Evolutionary conservation across 2,797 vertebrate genomes (phyloP).

Genomic region (Gambelia wislizenii): DNA sequence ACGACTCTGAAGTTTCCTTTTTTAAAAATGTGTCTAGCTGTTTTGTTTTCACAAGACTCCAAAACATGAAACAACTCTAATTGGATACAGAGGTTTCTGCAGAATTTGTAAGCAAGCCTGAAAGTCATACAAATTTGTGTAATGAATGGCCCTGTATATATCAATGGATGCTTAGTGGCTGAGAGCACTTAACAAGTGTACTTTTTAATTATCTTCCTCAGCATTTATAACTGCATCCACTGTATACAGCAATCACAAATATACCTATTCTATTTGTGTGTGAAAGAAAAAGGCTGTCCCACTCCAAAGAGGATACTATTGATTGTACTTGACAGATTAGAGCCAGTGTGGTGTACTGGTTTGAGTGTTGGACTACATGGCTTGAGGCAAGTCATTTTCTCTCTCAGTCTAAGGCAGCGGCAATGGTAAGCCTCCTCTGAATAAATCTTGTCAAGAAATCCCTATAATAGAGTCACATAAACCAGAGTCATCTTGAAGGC

Average conservation of each 20-base stretch:
- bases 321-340: background rate
- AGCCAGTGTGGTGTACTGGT: background rate
- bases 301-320: background rate
- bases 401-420: too few relatives aligned
- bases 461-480: too few relatives aligned
- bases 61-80: conserved; percentile 48
- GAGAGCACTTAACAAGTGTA: background rate
- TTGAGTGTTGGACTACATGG: too few relatives aligned
- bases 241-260: background rate
- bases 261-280: too few relatives aligned
- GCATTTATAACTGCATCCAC: background rate
- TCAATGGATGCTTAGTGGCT: background rate
- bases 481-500: too few relatives aligned
- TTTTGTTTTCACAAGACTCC: conserved; percentile 39
- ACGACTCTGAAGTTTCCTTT: conserved; percentile 50
- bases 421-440: too few relatives aligned
- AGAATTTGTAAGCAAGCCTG: conserved; percentile 15
- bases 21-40: conserved; percentile 22
- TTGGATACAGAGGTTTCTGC: conserved; percentile 36
- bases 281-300: too few relatives aligned
- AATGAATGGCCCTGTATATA: conserved; percentile 20
- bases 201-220: conserved; percentile 15
- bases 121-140: conserved; percentile 8
- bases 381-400: too few relatives aligned
- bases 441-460: too few relatives aligned